Evolutionary conservation across 2,113 vertebrate species (phyloP), one percentile per base, ranked within the genome.

Genomic region (Urocynchramus pylzowi): DNA sequence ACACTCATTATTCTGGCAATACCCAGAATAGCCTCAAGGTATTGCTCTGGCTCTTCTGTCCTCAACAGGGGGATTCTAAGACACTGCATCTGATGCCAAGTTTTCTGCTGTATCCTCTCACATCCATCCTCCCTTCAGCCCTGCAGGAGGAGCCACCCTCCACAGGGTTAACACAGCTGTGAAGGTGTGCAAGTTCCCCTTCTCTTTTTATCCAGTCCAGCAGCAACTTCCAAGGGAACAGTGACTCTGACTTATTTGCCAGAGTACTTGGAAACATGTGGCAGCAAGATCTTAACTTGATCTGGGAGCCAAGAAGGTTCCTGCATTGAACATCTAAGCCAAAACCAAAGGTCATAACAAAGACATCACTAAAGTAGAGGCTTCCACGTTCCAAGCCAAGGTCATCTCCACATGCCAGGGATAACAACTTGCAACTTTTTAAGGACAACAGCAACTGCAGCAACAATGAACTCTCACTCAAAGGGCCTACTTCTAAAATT

Each of bases 341-440:
- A 95, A 92, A 86, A 67, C 7, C 64, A 75, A 93, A 93, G 73
- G 92, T 93, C 82, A 31, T 0, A 77, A 84, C 59, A 93, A 93
- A 57, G 81, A 39, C 21, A 5, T 28, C 33, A 42, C 59, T 52
- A 2, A 47, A 47, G 54, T 16, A 63, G 27, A 88, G 35, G 35
- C 78, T 73, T 79, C 50, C 50, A 47, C 13, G 42, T 73, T 85
- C 52, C 52, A 61, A 77, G 68, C 30, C 78, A 93, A 79, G 59
- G 85, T 84, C 63, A 84, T 19, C n/a, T 39, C 63, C 81, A 61
- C 8, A 0, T 42, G 64, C 80, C 68, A 80, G 57, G 50, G 63
- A 28, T 74, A 88, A 61, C 37, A 41, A 33, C 39, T 70, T 88
- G 54, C 50, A 85, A 53, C 83, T 61, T 86, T 80, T 8, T 87